Conservation (phyloP, 2,113 vertebrate genomes). For the Erinaceus europaeus region DNA sequence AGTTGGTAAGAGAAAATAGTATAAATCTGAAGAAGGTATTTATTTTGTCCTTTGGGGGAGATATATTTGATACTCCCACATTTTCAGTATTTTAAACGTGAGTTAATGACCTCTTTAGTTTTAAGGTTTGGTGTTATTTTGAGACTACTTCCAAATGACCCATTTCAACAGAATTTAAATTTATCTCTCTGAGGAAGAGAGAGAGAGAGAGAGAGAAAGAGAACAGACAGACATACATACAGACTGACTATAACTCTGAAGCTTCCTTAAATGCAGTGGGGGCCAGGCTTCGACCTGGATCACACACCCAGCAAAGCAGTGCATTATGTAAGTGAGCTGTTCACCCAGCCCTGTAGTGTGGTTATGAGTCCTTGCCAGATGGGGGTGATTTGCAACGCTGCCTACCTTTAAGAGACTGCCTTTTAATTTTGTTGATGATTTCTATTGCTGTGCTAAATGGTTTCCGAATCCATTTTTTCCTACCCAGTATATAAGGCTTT, state of each 20-base stretch:
- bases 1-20: not conserved
- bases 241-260: too few species aligned
- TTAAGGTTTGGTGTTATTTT: conserved; percentile 23
- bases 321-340: too few species aligned
- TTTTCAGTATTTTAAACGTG: conserved; percentile 37
- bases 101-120: not conserved
- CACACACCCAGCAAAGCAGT: too few species aligned
- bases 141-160: not conserved
- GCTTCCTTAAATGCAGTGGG: too few species aligned
- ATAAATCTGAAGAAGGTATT: not conserved
- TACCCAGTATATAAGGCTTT: not conserved
- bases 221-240: too few species aligned
- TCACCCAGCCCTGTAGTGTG: too few species aligned
- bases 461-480: not conserved
- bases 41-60: not conserved
- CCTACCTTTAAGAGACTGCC: not conserved
- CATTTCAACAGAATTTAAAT: conserved; percentile 12
- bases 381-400: not conserved
- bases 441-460: not conserved
- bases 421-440: not conserved
- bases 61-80: not conserved
- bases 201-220: too few species aligned
- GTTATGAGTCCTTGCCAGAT: too few species aligned
- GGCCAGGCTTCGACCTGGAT: too few species aligned
- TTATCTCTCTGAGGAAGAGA: not conserved